These are phyloP conservation scores for Plectropomus leopardus DNA, from an alignment of 2,113 vertebrate species.

Conservation along the genomic window DNA sequence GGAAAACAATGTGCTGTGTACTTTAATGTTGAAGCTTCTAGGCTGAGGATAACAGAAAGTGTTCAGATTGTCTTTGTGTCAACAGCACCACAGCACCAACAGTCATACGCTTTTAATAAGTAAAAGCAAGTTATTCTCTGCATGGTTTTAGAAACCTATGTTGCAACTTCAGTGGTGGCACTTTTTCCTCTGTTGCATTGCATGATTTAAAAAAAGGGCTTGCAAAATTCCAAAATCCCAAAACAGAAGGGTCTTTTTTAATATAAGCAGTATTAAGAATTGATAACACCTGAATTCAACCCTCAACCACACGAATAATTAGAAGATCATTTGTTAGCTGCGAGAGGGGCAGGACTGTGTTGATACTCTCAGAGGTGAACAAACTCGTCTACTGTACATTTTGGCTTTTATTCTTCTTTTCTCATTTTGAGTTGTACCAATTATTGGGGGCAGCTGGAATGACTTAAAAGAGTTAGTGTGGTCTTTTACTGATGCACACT, in stretches of 20 bases:
- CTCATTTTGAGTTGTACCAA: slow-evolving; percentile 17
- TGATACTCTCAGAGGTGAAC: slow-evolving; percentile 34
- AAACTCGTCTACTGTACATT: slow-evolving; percentile 4
- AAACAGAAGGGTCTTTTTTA: slow-evolving; percentile 30
- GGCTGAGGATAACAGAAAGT: too few relatives aligned
- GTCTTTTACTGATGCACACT: slow-evolving; percentile 4
- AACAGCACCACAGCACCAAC: too few relatives aligned
- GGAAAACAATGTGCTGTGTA: too few relatives aligned
- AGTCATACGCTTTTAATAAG: too few relatives aligned
- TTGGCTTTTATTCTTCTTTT: neutral
- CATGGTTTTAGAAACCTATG: neutral
- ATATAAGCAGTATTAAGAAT: slow-evolving; percentile 34
- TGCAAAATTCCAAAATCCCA: neutral
- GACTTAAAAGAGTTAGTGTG: slow-evolving; percentile 31
- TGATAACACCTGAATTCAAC: slow-evolving; percentile 41
- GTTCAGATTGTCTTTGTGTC: too few relatives aligned
- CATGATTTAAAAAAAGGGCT: neutral
- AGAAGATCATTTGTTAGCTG: slow-evolving; percentile 24
- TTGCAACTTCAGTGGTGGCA: neutral
- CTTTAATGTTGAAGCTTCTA: too few relatives aligned
- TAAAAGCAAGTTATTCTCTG: neutral
- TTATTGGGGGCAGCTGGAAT: slow-evolving; percentile 20
- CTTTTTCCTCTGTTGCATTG: neutral
- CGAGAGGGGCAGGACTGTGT: slow-evolving; percentile 13
- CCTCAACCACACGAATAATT: slow-evolving; percentile 49